Evolutionary conservation across 2,797 vertebrate genomes (phyloP).

Genomic region (Cyprinodon diabolis): DNA sequence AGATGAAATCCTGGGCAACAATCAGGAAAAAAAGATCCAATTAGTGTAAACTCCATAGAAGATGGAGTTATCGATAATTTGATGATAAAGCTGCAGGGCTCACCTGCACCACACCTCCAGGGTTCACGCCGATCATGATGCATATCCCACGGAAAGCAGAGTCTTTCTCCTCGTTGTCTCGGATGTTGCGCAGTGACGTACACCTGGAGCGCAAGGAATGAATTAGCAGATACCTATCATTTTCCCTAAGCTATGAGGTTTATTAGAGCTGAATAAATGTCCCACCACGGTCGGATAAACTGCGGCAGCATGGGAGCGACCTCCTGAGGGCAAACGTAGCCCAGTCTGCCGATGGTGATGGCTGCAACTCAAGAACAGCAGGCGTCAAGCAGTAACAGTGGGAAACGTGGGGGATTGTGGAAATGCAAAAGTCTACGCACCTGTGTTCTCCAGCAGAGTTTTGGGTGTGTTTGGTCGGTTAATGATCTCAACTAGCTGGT

Average conservation of each 20-base stretch:
- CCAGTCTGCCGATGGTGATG: constrained; percentile 93
- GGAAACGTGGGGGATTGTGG: background rate
- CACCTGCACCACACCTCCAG: constrained; percentile 93
- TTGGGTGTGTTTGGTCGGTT: constrained; percentile 95
- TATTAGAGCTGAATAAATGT: background rate
- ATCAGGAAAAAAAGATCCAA: background rate
- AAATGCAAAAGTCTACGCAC: constrained; percentile 57
- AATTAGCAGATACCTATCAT: background rate
- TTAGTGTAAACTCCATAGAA: background rate
- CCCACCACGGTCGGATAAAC: constrained; percentile 93
- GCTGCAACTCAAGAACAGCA: constrained; percentile 72
- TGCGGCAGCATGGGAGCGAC: constrained; percentile 93
- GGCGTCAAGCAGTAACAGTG: background rate
- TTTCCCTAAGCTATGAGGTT: background rate
- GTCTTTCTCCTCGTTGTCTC: constrained; percentile 96
- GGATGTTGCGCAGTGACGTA: constrained; percentile 79
- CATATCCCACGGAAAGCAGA: constrained; percentile 95
- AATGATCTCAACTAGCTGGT: constrained; percentile 93
- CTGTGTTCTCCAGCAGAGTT: constrained; percentile 93
- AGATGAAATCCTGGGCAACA: constrained; percentile 89
- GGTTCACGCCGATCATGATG: constrained; percentile 95
- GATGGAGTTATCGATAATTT: background rate
- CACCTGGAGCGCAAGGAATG: constrained; percentile 47
- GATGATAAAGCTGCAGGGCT: background rate
- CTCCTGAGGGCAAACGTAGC: constrained; percentile 94